Conservation (phyloP, 2,113 vertebrate species). For the Aegithalos caudatus region DNA sequence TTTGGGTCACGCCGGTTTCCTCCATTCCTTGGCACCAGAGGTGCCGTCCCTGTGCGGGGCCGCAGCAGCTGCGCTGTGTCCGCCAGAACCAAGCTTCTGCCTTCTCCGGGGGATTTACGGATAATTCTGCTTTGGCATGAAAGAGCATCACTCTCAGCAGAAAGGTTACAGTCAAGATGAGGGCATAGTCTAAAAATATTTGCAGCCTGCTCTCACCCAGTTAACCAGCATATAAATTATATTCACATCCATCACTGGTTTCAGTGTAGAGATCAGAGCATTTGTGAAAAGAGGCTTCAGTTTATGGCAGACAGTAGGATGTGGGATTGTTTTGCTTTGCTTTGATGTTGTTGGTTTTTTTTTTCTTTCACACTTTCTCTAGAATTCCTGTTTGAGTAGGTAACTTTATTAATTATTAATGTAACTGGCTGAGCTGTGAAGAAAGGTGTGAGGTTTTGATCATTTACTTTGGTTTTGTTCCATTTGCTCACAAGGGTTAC, state of each 20-base stretch:
- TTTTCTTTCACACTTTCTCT: neutral
- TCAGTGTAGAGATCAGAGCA: neutral
- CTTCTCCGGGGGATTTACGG: neutral
- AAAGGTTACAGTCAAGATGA: neutral
- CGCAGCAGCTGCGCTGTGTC: rapidly evolving
- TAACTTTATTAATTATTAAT: neutral
- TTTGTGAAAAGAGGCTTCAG: neutral
- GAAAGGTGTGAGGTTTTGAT: neutral
- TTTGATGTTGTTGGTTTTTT: neutral
- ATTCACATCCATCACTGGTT: neutral
- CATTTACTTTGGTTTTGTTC: neutral
- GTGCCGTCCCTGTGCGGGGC: rapidly evolving
- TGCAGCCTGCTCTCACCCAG: neutral
- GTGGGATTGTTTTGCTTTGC: neutral
- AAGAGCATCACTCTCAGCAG: neutral
- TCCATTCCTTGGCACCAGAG: neutral
- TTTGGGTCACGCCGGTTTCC: neutral
- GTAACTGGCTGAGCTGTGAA: neutral
- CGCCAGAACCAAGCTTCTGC: neutral
- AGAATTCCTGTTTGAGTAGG: neutral
- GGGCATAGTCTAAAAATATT: neutral
- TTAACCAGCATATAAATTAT: neutral
- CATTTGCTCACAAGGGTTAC: neutral
- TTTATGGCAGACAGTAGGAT: neutral
- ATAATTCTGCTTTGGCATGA: neutral